A percentile compares a stretch with the other conserved stretches of the same genome.
These are phyloP conservation scores for Meloidogyne hapla DNA, from an alignment of 1,140 invertebrate species.

Conservation along the genomic window DNA sequence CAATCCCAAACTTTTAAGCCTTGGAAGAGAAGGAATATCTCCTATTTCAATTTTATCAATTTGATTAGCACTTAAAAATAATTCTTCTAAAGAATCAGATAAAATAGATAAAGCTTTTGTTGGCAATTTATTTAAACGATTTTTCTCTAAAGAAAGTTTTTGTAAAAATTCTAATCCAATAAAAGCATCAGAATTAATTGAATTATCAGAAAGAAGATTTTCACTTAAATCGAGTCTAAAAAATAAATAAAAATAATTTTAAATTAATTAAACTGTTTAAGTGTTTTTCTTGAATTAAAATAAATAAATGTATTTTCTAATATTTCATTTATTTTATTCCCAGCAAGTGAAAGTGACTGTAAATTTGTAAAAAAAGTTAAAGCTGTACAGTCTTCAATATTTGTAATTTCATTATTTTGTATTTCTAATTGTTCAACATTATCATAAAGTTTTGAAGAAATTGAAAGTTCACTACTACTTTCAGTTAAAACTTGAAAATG, in stretches of 20 bases:
- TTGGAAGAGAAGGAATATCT: slow-evolving; percentile 42
- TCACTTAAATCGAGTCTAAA: slow-evolving; percentile 49
- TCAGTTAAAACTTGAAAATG: slow-evolving; percentile 7
- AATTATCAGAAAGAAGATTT: slow-evolving; percentile 41
- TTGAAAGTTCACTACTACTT: neutral
- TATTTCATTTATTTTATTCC: slow-evolving; percentile 15
- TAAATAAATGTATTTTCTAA: slow-evolving; percentile 7
- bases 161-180: slow-evolving; percentile 48
- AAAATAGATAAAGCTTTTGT: slow-evolving; percentile 45
- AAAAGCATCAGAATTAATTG: slow-evolving; percentile 45
- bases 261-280: slow-evolving; percentile 4
- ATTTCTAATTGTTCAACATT: slow-evolving; percentile 15
- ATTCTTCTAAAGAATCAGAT: slow-evolving; percentile 49
- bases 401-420: slow-evolving; percentile 13
- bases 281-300: slow-evolving; percentile 18
- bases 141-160: slow-evolving; percentile 50
- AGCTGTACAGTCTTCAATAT: slow-evolving; percentile 17
- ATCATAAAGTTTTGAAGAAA: slow-evolving; percentile 1
- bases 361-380: slow-evolving; percentile 5
- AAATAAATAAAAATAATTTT: neutral
- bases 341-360: slow-evolving; percentile 17
- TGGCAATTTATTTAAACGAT: slow-evolving; percentile 45
- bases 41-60: slow-evolving; percentile 27
- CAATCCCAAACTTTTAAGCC: slow-evolving; percentile 50
- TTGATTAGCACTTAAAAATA: slow-evolving; percentile 48